phyloP scores from a whole-genome alignment of 2,888 invertebrate genomes.

The Ochropleura plecta region DNA sequence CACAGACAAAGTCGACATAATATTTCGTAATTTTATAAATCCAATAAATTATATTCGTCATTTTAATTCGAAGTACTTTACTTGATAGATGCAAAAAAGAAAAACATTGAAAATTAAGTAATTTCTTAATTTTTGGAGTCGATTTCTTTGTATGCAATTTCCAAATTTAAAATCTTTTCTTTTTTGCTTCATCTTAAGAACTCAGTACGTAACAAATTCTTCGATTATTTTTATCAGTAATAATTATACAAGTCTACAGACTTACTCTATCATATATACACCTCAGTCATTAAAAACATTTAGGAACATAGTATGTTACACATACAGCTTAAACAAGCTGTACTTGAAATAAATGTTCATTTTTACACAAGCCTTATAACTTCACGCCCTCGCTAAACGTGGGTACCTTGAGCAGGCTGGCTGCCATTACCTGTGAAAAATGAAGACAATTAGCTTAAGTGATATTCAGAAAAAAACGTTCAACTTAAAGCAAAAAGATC shows the following conservation, averaged over 20 bases:
- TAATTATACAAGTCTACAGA: constrained; percentile 58
- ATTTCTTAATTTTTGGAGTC: too few species aligned
- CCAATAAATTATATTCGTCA: constrained; percentile 52
- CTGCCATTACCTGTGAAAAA: constrained; percentile 83
- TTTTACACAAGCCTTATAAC: constrained; percentile 68
- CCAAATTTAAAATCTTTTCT: neutral
- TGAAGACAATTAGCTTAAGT: constrained; percentile 68
- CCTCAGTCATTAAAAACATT: constrained; percentile 71
- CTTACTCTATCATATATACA: constrained; percentile 72
- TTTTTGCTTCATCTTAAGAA: constrained; percentile 16
- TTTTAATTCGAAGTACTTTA: constrained; percentile 22
- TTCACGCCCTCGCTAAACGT: constrained; percentile 77
- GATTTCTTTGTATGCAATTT: neutral
- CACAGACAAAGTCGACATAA: constrained; percentile 16
- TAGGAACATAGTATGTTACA: constrained; percentile 76
- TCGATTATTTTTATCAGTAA: constrained; percentile 29
- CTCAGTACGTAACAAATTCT: constrained; percentile 15
- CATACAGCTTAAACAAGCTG: constrained; percentile 44
- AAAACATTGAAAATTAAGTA: neutral
- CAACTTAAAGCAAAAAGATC: constrained; percentile 55
- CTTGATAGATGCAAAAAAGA: constrained; percentile 16
- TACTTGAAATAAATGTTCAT: constrained; percentile 44
- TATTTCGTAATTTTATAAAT: constrained; percentile 34
- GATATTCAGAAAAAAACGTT: constrained; percentile 66
- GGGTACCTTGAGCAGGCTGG: constrained; percentile 83